These are phyloP conservation scores for Caenorhabditis macrosperma DNA, from an alignment of 2,888 invertebrate species.

Conservation along the genomic window DNA sequence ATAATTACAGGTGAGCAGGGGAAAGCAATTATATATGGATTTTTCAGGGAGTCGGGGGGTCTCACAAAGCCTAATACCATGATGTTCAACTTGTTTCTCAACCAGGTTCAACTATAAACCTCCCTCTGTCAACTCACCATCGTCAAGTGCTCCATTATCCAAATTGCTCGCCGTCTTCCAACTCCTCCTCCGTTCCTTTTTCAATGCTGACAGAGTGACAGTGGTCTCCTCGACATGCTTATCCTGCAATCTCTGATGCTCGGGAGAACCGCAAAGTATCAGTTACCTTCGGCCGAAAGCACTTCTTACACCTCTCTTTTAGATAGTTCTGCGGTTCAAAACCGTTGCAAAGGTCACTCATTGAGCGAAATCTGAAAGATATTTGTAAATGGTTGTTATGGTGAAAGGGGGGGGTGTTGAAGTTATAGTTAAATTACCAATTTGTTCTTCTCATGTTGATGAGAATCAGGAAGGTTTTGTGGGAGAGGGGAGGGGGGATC, in stretches of 20 bases:
- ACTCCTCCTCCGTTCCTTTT: slow-evolving; percentile 66
- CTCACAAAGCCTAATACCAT: no score
- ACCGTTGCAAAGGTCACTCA: slow-evolving; percentile 74
- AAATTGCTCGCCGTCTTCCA: slow-evolving; percentile 60
- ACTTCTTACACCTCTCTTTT: slow-evolving; percentile 81
- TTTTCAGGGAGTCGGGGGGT: no score
- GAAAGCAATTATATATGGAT: no score
- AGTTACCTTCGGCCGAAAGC: slow-evolving; percentile 71
- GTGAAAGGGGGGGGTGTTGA: not conserved
- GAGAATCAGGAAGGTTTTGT: slow-evolving; percentile 33
- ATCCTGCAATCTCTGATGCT: slow-evolving; percentile 51
- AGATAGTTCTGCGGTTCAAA: slow-evolving; percentile 82
- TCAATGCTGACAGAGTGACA: slow-evolving; percentile 39
- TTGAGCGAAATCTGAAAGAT: slow-evolving; percentile 60
- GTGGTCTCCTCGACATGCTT: slow-evolving; percentile 64
- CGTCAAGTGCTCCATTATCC: slow-evolving; percentile 70
- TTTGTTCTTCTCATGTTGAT: slow-evolving; percentile 40
- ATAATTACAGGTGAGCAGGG: no score
- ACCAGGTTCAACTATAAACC: no score
- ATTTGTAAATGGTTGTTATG: not conserved
- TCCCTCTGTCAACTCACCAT: slow-evolving; percentile 56
- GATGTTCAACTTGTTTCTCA: no score
- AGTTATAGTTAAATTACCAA: slow-evolving; percentile 11
- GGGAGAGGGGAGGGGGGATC: not conserved
- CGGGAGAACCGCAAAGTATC: not conserved